Evolutionary conservation across 2,797 vertebrate genomes (phyloP).

Genomic region (Fistularia tabacaria): DNA sequence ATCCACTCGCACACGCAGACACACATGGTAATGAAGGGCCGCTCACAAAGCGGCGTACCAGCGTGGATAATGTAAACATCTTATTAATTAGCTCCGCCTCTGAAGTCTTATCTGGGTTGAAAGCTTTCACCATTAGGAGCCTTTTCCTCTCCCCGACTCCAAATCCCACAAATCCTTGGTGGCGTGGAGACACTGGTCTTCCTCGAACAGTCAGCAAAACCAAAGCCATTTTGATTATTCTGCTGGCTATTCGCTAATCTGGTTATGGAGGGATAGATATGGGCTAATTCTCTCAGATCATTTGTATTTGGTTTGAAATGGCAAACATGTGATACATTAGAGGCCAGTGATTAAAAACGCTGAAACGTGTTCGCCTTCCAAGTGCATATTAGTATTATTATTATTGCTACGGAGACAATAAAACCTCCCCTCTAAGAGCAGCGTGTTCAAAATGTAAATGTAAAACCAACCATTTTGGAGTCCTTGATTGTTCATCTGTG

Average conservation of each 20-base stretch:
- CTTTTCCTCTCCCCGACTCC: constrained; percentile 55
- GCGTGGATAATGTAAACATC: constrained; percentile 76
- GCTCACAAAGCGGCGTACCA: constrained; percentile 57
- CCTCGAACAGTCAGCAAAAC: constrained; percentile 32
- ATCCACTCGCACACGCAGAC: constrained; percentile 18
- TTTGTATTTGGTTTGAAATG: constrained; percentile 31
- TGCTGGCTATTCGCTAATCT: constrained; percentile 54
- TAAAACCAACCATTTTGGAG: too few relatives aligned
- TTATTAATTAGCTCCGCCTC: constrained; percentile 76
- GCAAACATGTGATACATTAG: constrained; percentile 49
- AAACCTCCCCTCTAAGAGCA: too few relatives aligned
- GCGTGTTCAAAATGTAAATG: too few relatives aligned
- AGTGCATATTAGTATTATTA: constrained; percentile 2
- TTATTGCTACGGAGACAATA: constrained; percentile 12
- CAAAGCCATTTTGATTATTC: constrained; percentile 58
- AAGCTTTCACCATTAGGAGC: constrained; percentile 63
- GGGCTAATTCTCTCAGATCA: constrained; percentile 58
- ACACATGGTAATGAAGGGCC: constrained; percentile 49
- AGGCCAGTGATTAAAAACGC: constrained; percentile 38
- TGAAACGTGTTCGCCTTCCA: constrained; percentile 29
- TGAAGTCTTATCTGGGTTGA: constrained; percentile 73
- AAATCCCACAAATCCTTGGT: constrained; percentile 71
- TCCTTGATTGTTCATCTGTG: too few relatives aligned
- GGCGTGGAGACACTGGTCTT: constrained; percentile 49
- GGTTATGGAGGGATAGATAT: constrained; percentile 50